Percentiles rank a stretch among this genome's conserved stretches.
Conservation (phyloP, 2,113 vertebrate species). For the Tragelaphus scriptus region DNA sequence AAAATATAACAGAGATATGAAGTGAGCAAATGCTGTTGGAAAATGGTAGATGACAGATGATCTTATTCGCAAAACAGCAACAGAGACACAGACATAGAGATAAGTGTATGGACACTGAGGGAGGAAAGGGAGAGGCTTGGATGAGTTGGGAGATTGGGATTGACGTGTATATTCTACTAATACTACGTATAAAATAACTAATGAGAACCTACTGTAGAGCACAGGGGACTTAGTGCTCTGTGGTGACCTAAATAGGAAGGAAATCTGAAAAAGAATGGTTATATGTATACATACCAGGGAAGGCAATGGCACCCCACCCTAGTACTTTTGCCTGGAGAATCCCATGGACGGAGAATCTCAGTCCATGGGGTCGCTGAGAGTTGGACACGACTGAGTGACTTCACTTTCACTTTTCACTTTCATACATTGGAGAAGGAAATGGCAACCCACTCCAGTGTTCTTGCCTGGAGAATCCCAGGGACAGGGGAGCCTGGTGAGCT, state of each 20-base stretch:
- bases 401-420: too few relatives aligned
- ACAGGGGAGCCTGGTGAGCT: too few relatives aligned
- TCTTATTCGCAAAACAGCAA: neutral
- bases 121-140: neutral
- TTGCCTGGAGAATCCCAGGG: too few relatives aligned
- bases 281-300: neutral
- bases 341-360: too few relatives aligned
- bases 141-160: neutral
- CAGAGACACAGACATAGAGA: neutral
- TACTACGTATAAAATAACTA: rapidly evolving
- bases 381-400: too few relatives aligned
- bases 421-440: too few relatives aligned
- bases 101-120: neutral
- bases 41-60: neutral
- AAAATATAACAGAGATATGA: neutral
- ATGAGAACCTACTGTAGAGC: neutral
- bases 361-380: too few relatives aligned
- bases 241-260: neutral
- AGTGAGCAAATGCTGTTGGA: neutral
- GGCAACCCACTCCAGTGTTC: too few relatives aligned
- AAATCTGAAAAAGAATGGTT: neutral
- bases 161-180: neutral
- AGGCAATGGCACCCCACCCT: too few relatives aligned
- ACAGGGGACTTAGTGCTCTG: neutral
- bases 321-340: too few relatives aligned